These are phyloP conservation scores for Hyles vespertilio DNA, from an alignment of 1,140 invertebrate genomes.

Conservation along the genomic window DNA sequence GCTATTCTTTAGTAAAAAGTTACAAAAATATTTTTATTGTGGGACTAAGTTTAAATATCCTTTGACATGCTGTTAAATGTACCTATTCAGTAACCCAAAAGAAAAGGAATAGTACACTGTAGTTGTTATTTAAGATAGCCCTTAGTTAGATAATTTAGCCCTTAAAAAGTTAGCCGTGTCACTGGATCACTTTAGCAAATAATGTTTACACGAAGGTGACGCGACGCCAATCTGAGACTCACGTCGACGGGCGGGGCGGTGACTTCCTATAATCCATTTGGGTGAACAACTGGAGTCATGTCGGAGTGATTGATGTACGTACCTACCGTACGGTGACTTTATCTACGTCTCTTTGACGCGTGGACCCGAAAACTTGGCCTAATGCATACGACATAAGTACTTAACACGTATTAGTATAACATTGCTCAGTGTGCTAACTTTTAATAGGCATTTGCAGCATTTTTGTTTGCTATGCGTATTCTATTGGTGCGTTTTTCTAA, in stretches of 20 bases:
- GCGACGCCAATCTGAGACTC: constrained; percentile 58
- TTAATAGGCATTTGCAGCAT: no score
- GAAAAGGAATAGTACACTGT: no score
- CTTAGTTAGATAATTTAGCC: no score
- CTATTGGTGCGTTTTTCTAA: no score
- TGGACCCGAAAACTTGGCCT: constrained; percentile 44
- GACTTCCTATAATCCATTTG: constrained; percentile 71
- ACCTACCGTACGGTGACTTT: constrained; percentile 51
- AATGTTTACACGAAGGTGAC: constrained; percentile 54
- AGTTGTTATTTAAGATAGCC: no score
- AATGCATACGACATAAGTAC: constrained; percentile 34
- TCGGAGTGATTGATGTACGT: constrained; percentile 67
- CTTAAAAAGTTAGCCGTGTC: constrained; percentile 44
- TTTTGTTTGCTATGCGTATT: no score
- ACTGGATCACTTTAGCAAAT: constrained; percentile 54
- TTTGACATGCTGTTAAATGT: no score
- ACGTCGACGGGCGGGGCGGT: constrained; percentile 44
- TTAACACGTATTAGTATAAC: constrained; percentile 7
- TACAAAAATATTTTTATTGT: no score
- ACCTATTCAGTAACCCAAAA: no score
- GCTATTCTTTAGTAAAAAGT: no score
- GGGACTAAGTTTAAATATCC: no score
- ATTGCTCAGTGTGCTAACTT: neutral
- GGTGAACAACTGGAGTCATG: constrained; percentile 65
- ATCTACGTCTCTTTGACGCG: constrained; percentile 25